Evolutionary conservation across 2,888 invertebrate species (phyloP).

Genomic region (Eutolmus rufibarbis): DNA sequence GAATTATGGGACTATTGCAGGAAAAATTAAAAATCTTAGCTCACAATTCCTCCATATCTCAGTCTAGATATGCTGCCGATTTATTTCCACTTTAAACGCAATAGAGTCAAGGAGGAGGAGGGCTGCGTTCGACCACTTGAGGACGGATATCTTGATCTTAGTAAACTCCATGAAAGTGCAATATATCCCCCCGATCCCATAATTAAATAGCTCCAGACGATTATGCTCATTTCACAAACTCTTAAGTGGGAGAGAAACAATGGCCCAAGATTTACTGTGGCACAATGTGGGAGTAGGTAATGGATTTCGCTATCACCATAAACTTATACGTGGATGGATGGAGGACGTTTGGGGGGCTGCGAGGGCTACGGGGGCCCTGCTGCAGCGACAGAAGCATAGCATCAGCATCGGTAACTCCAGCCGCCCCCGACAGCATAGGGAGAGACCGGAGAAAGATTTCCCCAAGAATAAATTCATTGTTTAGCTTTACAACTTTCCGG

Average conservation of each 20-base stretch:
- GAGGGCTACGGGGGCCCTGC: background rate
- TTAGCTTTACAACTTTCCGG: slow-evolving; percentile 40
- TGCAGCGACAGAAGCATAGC: background rate
- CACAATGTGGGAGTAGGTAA: slow-evolving; percentile 17
- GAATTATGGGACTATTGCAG: background rate
- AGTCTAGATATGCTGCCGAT: background rate
- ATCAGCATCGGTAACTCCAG: background rate
- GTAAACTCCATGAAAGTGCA: slow-evolving; percentile 13
- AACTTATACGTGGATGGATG: background rate
- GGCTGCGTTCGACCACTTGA: background rate
- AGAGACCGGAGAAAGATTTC: slow-evolving; percentile 22
- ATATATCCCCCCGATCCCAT: slow-evolving; percentile 1
- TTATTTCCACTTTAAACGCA: background rate
- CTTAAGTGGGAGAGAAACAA: slow-evolving; percentile 25
- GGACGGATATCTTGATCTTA: background rate
- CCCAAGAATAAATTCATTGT: slow-evolving; percentile 39
- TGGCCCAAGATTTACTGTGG: slow-evolving; percentile 21
- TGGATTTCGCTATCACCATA: slow-evolving; percentile 32
- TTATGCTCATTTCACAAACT: slow-evolving; percentile 32
- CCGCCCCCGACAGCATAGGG: background rate
- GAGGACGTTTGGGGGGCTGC: background rate
- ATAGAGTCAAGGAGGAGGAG: background rate
- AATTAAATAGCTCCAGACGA: slow-evolving; percentile 25
- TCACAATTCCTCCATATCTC: background rate
- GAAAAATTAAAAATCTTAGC: background rate